Conservation (phyloP, 2,888 invertebrate genomes). For the Octodonta nipae region DNA sequence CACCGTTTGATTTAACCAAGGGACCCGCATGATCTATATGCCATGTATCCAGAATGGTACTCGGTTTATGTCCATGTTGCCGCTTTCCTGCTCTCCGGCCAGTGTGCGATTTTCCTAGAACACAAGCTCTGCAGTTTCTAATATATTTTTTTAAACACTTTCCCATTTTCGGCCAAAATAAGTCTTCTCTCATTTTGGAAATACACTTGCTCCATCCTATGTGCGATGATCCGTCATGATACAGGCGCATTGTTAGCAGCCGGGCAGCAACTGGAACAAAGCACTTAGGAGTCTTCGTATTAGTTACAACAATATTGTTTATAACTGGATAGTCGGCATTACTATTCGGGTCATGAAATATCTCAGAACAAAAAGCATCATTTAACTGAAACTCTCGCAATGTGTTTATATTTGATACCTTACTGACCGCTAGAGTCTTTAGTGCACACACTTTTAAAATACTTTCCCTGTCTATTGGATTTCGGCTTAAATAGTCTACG, state of each 20-base stretch:
- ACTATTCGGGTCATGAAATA: constrained; percentile 6
- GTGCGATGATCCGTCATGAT: no score
- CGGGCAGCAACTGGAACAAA: constrained; percentile 14
- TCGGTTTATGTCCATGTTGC: no score
- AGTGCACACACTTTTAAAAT: not conserved
- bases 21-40: no score
- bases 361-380: constrained; percentile 8
- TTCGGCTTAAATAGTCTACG: constrained; percentile 16
- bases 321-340: not conserved
- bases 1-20: no score
- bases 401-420: constrained; percentile 4
- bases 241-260: constrained; percentile 4
- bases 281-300: constrained; percentile 2
- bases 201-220: no score
- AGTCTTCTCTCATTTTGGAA: no score
- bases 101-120: no score
- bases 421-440: not conserved
- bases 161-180: no score
- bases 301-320: not conserved
- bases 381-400: constrained; percentile 7
- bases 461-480: constrained; percentile 5
- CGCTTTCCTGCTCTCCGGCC: no score
- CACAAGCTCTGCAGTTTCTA: no score
- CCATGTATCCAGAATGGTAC: no score
- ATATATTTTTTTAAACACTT: no score